These are phyloP conservation scores for Miniopterus natalensis DNA, from an alignment of 2,113 vertebrate species.

Conservation along the genomic window DNA sequence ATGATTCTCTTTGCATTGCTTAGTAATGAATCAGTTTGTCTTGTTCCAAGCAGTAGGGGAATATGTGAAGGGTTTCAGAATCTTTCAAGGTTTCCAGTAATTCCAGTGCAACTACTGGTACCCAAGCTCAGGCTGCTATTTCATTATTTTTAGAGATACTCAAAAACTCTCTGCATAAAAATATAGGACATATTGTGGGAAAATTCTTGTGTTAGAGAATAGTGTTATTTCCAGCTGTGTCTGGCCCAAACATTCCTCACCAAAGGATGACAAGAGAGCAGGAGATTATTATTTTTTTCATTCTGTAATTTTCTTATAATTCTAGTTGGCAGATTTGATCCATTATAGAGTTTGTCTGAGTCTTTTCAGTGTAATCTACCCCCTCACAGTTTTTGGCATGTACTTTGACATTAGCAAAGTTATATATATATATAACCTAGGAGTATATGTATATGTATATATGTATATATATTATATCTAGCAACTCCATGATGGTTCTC, in stretches of 20 bases:
- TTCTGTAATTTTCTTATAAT: not conserved
- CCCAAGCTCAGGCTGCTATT: not conserved
- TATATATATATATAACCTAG: too few species aligned
- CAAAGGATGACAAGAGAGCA: not conserved
- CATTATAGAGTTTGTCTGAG: not conserved
- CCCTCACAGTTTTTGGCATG: not conserved
- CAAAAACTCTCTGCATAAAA: not conserved
- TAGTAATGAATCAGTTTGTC: not conserved
- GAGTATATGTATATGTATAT: too few species aligned
- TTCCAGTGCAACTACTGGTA: not conserved
- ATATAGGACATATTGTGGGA: not conserved
- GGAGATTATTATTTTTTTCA: too few species aligned
- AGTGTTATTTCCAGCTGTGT: not conserved
- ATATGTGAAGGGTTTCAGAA: not conserved
- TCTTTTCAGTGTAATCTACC: not conserved
- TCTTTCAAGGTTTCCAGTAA: not conserved
- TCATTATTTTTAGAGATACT: not conserved
- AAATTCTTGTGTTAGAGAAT: not conserved
- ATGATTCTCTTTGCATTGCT: not conserved
- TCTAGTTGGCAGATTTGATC: not conserved
- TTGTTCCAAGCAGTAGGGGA: not conserved
- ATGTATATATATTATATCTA: too few species aligned
- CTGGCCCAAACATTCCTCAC: not conserved
- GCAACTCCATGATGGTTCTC: not conserved
- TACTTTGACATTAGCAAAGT: not conserved